phyloP scores from a whole-genome alignment of 2,888 invertebrate species.

The Atherix ibis region DNA sequence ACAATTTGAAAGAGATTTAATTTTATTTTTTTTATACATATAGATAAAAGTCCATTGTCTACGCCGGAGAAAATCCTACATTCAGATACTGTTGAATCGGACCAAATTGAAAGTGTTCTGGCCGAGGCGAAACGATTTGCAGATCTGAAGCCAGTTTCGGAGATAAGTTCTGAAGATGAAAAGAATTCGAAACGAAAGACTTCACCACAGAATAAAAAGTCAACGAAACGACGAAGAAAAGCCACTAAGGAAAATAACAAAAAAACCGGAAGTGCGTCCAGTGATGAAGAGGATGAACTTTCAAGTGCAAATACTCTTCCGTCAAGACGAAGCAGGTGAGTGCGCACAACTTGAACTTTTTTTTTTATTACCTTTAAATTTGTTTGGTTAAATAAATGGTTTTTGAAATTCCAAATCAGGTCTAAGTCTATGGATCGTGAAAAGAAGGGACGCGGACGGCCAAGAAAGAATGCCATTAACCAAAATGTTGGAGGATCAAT shows the following conservation, averaged over 20 bases:
- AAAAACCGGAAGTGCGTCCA: slow-evolving; percentile 24
- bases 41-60: slow-evolving; percentile 15
- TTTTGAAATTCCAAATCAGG: too few relatives aligned
- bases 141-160: slow-evolving; percentile 9
- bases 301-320: slow-evolving; percentile 13
- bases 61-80: slow-evolving; percentile 15
- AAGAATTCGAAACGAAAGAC: slow-evolving; percentile 17
- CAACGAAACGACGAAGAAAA: slow-evolving; percentile 14
- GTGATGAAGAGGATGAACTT: slow-evolving; percentile 17
- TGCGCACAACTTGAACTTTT: slow-evolving; percentile 26
- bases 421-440: slow-evolving; percentile 13
- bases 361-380: background rate
- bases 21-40: background rate
- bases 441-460: slow-evolving; percentile 33
- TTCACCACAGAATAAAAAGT: slow-evolving; percentile 10
- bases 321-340: slow-evolving; percentile 12
- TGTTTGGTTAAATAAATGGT: too few relatives aligned
- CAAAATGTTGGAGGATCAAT: slow-evolving; percentile 10
- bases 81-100: slow-evolving; percentile 14
- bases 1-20: background rate
- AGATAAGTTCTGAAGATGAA: slow-evolving; percentile 16
- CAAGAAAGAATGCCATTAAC: slow-evolving; percentile 29
- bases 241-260: slow-evolving; percentile 15
- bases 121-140: slow-evolving; percentile 34
- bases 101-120: slow-evolving; percentile 35